Evolutionary conservation across 2,888 invertebrate genomes (phyloP).

Genomic region (Drosophila monieri): DNA sequence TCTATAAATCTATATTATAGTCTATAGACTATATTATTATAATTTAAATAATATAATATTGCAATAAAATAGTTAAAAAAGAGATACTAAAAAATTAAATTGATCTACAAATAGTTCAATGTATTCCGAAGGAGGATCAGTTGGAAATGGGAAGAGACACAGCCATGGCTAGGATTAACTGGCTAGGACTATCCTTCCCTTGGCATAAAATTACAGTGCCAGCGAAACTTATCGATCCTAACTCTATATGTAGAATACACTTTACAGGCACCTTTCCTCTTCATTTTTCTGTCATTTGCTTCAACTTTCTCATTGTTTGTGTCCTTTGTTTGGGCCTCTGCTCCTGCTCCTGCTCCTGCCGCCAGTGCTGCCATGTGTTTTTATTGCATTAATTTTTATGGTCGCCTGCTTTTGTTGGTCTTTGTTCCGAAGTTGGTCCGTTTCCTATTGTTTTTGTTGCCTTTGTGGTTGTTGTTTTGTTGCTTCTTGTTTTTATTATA

Average conservation of each 20-base stretch:
- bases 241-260: conserved; percentile 14
- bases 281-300: conserved; percentile 24
- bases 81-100: no score
- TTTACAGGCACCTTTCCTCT: conserved; percentile 13
- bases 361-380: conserved; percentile 66
- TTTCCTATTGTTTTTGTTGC: conserved; percentile 25
- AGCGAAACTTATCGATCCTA: conserved; percentile 31
- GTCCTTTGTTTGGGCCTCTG: conserved; percentile 32
- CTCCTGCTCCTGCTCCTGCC: conserved; percentile 46
- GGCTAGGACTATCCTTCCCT: not conserved
- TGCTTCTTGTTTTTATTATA: conserved; percentile 6
- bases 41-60: no score
- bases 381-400: conserved; percentile 78
- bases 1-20: no score
- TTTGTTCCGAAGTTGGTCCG: conserved; percentile 31
- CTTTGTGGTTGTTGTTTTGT: conserved; percentile 1
- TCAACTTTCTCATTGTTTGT: conserved; percentile 30
- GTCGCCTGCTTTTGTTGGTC: conserved; percentile 56
- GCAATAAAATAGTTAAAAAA: no score
- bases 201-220: not conserved
- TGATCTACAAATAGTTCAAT: no score
- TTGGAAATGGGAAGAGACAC: no score
- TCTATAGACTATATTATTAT: no score
- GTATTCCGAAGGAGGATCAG: no score
- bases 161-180: no score